These are phyloP conservation scores for Acrocephalus scirpaceus DNA, from an alignment of 2,797 vertebrate genomes.

Conservation along the genomic window DNA sequence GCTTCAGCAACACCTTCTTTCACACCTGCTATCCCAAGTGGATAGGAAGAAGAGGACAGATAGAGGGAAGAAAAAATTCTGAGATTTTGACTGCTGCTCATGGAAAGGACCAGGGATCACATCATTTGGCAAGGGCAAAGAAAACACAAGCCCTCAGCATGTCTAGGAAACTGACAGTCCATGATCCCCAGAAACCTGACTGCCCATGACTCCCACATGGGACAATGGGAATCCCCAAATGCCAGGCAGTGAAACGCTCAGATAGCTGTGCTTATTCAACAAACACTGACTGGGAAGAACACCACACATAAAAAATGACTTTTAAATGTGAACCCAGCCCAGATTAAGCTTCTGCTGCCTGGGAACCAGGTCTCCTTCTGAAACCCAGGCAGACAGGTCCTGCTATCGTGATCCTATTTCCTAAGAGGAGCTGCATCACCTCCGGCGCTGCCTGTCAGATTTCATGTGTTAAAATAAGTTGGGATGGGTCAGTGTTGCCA, in stretches of 20 bases:
- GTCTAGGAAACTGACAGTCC: background rate
- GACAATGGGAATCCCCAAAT: rapidly evolving
- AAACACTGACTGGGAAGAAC: background rate
- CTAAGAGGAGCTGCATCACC: slow-evolving; percentile 34
- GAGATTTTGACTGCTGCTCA: background rate
- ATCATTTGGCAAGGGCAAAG: background rate
- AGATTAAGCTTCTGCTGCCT: background rate
- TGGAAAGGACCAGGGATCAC: background rate
- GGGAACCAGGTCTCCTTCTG: background rate
- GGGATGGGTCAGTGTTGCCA: slow-evolving; percentile 49
- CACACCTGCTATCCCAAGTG: background rate
- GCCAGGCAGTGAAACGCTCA: rapidly evolving
- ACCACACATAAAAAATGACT: rapidly evolving
- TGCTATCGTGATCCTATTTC: background rate
- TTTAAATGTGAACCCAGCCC: background rate
- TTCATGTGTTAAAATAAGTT: slow-evolving; percentile 15
- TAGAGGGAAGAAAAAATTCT: background rate
- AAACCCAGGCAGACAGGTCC: background rate
- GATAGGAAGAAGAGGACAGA: background rate
- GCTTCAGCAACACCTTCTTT: background rate
- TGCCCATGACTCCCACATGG: background rate
- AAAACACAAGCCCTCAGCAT: background rate
- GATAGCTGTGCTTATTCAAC: background rate
- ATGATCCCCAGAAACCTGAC: background rate
- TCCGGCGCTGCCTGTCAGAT: background rate